A percentile compares a stretch with the other conserved stretches of the same genome.
Conservation (phyloP, 1,140 invertebrate species). For the Dendrolimus kikuchii region DNA sequence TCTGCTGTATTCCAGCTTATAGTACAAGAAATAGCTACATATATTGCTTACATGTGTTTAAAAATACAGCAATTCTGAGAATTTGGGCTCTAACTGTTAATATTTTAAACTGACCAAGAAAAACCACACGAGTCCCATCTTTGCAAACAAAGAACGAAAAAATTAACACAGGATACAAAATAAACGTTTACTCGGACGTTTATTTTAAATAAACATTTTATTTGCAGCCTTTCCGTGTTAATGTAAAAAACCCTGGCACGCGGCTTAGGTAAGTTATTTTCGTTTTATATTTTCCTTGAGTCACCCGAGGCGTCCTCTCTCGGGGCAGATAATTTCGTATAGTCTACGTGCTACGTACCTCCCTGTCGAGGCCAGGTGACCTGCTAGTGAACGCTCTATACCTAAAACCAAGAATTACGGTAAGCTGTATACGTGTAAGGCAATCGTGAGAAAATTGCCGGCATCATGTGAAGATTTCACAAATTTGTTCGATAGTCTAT, state of each 20-base stretch:
- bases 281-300: constrained; percentile 52
- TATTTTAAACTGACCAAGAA: constrained; percentile 8
- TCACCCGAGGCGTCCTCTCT: constrained; percentile 34
- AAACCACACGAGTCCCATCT: constrained; percentile 15
- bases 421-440: constrained; percentile 10
- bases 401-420: constrained; percentile 20
- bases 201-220: constrained; percentile 44
- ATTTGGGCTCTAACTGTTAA: too few relatives aligned
- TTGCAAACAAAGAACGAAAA: constrained; percentile 14
- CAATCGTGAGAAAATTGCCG: too few relatives aligned
- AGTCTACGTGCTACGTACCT: constrained; percentile 44
- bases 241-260: constrained; percentile 31
- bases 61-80: too few relatives aligned
- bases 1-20: too few relatives aligned
- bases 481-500: too few relatives aligned
- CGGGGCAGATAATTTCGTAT: constrained; percentile 52
- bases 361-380: constrained; percentile 34
- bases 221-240: constrained; percentile 34
- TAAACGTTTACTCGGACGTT: constrained; percentile 17
- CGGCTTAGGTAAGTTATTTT: constrained; percentile 57
- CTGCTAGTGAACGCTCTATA: constrained; percentile 28
- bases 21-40: too few relatives aligned
- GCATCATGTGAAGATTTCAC: too few relatives aligned
- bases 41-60: too few relatives aligned
- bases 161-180: constrained; percentile 7